A percentile compares a stretch with the other conserved stretches of the same genome.
These are phyloP conservation scores for Lepas anatifera DNA, from an alignment of 2,888 invertebrate genomes.

Conservation along the genomic window DNA sequence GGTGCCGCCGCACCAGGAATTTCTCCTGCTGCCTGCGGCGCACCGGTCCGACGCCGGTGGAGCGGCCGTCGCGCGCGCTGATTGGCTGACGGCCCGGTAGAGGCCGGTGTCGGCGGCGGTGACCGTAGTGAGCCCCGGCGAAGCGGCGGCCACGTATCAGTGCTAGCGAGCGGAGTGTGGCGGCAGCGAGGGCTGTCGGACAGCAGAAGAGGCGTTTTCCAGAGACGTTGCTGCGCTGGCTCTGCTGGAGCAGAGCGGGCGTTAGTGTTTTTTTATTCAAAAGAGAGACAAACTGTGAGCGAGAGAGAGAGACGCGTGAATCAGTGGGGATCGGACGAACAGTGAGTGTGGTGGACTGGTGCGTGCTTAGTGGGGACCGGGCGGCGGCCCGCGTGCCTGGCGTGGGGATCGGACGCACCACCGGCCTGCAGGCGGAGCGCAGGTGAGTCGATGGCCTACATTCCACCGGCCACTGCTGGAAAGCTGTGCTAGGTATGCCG, in stretches of 20 bases:
- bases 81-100: not conserved
- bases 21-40: not conserved
- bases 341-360: not conserved
- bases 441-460: not conserved
- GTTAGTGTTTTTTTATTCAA: too few species aligned
- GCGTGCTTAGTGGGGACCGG: too few species aligned
- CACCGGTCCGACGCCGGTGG: not conserved
- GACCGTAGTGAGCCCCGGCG: not conserved
- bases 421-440: not conserved
- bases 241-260: not conserved
- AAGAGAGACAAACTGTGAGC: too few species aligned
- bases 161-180: not conserved
- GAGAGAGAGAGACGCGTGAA: slow-evolving; percentile 4
- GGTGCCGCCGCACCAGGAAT: not conserved
- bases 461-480: not conserved
- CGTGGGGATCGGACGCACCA: not conserved
- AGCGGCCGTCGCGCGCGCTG: not conserved
- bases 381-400: too few species aligned
- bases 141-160: not conserved
- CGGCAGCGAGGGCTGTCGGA: too few species aligned
- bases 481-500: too few species aligned
- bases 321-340: slow-evolving; percentile 1
- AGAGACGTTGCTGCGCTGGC: slow-evolving; percentile 4
- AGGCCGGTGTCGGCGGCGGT: not conserved
- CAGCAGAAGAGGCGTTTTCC: too few species aligned